A percentile compares a stretch with the other conserved stretches of the same genome.
Evolutionary conservation across 2,888 invertebrate species (phyloP).

Genomic region (Hipparchia sbordonii): DNA sequence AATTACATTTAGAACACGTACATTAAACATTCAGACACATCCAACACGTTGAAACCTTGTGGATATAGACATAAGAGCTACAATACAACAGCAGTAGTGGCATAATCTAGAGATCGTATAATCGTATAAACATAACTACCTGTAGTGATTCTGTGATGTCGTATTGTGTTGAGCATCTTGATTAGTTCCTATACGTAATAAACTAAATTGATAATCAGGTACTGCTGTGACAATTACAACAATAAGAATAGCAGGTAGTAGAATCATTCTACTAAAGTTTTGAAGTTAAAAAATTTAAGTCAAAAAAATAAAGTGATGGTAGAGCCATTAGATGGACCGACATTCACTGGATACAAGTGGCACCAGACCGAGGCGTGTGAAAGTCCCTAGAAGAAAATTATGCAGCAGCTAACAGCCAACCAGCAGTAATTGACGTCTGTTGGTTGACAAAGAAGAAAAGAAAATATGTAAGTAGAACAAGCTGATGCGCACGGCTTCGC

Average conservation of each 20-base stretch:
- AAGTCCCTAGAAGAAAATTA: too few relatives aligned
- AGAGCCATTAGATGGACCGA: too few relatives aligned
- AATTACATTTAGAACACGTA: conserved; percentile 38
- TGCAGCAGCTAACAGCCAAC: too few relatives aligned
- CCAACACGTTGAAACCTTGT: conserved; percentile 17
- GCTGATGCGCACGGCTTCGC: too few relatives aligned
- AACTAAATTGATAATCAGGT: conserved; percentile 10
- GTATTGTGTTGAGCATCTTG: conserved; percentile 24
- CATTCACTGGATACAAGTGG: too few relatives aligned
- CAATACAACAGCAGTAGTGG: conserved; percentile 14
- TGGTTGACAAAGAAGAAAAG: too few relatives aligned
- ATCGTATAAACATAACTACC: conserved; percentile 8
- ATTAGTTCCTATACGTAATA: conserved; percentile 13
- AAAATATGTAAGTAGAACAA: too few relatives aligned
- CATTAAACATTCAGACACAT: conserved; percentile 11
- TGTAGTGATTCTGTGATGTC: conserved; percentile 22
- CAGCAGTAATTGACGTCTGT: too few relatives aligned
- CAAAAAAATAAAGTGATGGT: too few relatives aligned
- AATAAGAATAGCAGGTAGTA: not conserved
- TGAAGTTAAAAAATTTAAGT: too few relatives aligned
- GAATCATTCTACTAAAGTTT: too few relatives aligned
- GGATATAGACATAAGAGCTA: conserved; percentile 1
- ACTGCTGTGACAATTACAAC: not conserved
- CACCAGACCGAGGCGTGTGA: too few relatives aligned
- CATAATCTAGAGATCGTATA: conserved; percentile 9